Evolutionary conservation across 2,888 invertebrate species (phyloP), one percentile per base, ranked within the genome.

Genomic region (Orthosia gracilis): DNA sequence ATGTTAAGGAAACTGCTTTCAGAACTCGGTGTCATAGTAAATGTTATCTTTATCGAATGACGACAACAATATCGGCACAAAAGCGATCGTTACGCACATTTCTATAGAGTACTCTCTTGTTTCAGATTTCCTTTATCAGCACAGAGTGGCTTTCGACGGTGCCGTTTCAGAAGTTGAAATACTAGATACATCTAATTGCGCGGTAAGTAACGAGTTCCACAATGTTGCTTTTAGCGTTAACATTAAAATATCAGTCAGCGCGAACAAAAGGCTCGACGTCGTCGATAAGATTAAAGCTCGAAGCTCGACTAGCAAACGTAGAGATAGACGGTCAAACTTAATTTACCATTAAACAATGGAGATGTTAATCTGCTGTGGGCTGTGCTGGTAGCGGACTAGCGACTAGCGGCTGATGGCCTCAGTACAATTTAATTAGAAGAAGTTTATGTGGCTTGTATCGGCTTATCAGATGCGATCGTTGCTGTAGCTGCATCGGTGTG

Each of bases 51-150:
- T 81, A 80, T 80, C 80, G 70, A 70, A 69, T 78, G 76, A 86
- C 74, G 78, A 84, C 82, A 64, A 68, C 65, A 80, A 49, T 82
- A 82, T 85, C 82, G 40, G 58, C 18, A 73, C 72, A 85, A 87
- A 77, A 87, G 69, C 70, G 57, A 76, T 82, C 76, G 57, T 77
- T 81, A 82, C 50, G 68, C 72, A 63, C 69, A 73, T 49, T 68
- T 78, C 62, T 80, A 63, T 83, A 89, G 69, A 80, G 75, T 81
- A 76, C 82, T 85, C 81, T 92, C 93, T 94, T 96, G 94, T 97
- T 97, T 87, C 97, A 98, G 98, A 98, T 97, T 98, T 98, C 93
- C 97, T 98, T 85, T 98, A 98, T 95, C 97, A 98, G 90, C 98
- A 98, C 93, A 97, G 97, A 93, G 97, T 98, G 87, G 98, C 97